Base-by-base conservation (phyloP, 2,888 invertebrate species). In the Gryllus longicercus region DNA sequence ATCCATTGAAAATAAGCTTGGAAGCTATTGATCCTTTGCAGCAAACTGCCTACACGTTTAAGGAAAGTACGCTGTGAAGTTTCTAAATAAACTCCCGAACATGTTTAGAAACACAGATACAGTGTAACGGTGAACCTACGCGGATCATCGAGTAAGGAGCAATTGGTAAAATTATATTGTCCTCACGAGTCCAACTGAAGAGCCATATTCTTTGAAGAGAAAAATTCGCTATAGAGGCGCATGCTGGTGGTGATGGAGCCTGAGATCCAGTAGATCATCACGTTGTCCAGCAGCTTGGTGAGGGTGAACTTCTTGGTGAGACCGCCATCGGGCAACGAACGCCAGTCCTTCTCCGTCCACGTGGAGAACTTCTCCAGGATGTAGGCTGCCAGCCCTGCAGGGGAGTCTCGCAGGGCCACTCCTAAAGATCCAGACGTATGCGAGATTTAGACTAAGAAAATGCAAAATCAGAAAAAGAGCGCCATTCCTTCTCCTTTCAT, bases 301-400 rank as follows among this genome's bases (percentile, higher is more conserved):
- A 89, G 82, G 1, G 87, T 85, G 83, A 87, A 89, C 79, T 87
- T 86, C 75, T 85, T 84, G 18, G 85, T 85, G 21, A 90, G 84
- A n/a, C 88, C 88, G 25, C 89, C 90, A 83, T 90, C 88, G 2
- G 84, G 83, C n/a, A 85, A 83, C 11, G 83, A 81, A 11, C 84
- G 80, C 82, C 84, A 84, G 4, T 84, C 82, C 3, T 78, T 75
- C 81, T 87, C 85, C 0, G 89, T 89, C 93, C 94, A 93, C 0
- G 92, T 91, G 16, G 93, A 92, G 87, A 96, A 96, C 86, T 97
- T 97, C 85, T 98, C 97, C 16, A 98, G 87, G 79, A 97, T 94
- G 85, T 97, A 98, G 0, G 95, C 95, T 0, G 96, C 96, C 81
- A 98, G 87, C 0, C 96, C 97, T 0, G 93, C 90, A 0, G 98